These are phyloP conservation scores for Irena cyanogastra DNA, from an alignment of 2,113 vertebrate genomes.

Conservation along the genomic window DNA sequence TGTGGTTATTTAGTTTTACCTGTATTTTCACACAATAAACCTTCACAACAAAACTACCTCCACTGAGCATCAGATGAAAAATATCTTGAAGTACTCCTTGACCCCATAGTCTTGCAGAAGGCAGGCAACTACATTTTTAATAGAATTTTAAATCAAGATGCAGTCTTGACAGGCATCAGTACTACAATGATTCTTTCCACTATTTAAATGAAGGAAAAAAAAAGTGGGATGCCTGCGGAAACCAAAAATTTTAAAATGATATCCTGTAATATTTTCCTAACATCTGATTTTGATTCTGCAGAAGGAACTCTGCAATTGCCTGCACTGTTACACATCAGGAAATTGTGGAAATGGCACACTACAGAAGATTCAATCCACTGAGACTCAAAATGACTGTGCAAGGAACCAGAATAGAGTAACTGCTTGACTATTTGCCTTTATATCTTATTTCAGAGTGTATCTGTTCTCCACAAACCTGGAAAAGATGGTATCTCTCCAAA, in stretches of 20 bases:
- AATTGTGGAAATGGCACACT: background rate
- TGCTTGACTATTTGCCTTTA: background rate
- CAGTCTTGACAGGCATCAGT: background rate
- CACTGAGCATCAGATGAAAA: background rate
- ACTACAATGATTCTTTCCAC: background rate
- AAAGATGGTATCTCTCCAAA: background rate
- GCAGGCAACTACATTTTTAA: background rate
- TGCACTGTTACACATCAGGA: background rate
- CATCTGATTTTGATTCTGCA: background rate
- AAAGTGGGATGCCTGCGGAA: background rate
- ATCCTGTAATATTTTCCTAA: background rate
- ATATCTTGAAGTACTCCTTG: background rate
- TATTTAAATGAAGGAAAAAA: background rate
- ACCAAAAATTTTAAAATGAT: background rate
- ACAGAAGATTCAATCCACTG: background rate
- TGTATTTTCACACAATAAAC: background rate
- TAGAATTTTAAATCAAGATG: background rate
- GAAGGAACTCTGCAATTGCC: background rate
- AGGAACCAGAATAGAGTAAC: background rate
- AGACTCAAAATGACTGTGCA: background rate
- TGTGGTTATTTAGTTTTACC: background rate
- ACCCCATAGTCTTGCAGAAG: background rate
- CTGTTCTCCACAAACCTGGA: background rate
- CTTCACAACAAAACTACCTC: background rate
- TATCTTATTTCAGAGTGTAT: background rate